These are phyloP conservation scores for Hirtodrosophila confusa DNA, from an alignment of 2,888 invertebrate genomes.

Conservation along the genomic window DNA sequence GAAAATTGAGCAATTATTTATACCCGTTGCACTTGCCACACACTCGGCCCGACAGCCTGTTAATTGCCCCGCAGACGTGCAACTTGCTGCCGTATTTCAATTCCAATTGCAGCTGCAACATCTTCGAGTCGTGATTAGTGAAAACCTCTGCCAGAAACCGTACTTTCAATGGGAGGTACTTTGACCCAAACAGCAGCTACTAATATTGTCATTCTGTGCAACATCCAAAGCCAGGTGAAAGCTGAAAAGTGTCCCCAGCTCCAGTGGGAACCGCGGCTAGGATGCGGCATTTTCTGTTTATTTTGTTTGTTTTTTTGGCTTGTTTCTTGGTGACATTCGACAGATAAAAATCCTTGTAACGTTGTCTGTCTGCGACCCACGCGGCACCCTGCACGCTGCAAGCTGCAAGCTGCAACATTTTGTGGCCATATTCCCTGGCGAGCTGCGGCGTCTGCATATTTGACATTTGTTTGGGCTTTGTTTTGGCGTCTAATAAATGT, in stretches of 20 bases:
- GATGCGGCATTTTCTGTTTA: slow-evolving; percentile 15
- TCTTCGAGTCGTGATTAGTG: slow-evolving; percentile 51
- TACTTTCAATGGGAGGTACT: slow-evolving; percentile 65
- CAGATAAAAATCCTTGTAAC: slow-evolving; percentile 62
- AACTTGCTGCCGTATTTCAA: slow-evolving; percentile 1
- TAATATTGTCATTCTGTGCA: slow-evolving; percentile 51
- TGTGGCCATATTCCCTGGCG: slow-evolving; percentile 21
- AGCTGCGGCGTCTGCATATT: slow-evolving; percentile 25
- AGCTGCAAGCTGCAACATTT: background rate
- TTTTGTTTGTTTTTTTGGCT: slow-evolving; percentile 34
- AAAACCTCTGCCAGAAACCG: slow-evolving; percentile 36
- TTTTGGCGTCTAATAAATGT: slow-evolving; percentile 50
- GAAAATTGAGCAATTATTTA: slow-evolving; percentile 48
- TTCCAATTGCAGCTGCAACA: slow-evolving; percentile 7
- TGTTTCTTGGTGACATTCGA: slow-evolving; percentile 59
- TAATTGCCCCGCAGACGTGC: slow-evolving; percentile 26
- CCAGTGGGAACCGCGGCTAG: slow-evolving; percentile 30
- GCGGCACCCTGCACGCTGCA: slow-evolving; percentile 1
- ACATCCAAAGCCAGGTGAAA: slow-evolving; percentile 60
- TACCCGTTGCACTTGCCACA: background rate
- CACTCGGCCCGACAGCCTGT: slow-evolving; percentile 7
- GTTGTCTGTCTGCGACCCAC: slow-evolving; percentile 22
- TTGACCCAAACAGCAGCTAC: slow-evolving; percentile 58
- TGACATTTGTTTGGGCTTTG: slow-evolving; percentile 35
- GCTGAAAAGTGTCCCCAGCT: slow-evolving; percentile 17